Base-by-base conservation (phyloP, 2,888 invertebrate species). In the Drosophila silvestris region DNA sequence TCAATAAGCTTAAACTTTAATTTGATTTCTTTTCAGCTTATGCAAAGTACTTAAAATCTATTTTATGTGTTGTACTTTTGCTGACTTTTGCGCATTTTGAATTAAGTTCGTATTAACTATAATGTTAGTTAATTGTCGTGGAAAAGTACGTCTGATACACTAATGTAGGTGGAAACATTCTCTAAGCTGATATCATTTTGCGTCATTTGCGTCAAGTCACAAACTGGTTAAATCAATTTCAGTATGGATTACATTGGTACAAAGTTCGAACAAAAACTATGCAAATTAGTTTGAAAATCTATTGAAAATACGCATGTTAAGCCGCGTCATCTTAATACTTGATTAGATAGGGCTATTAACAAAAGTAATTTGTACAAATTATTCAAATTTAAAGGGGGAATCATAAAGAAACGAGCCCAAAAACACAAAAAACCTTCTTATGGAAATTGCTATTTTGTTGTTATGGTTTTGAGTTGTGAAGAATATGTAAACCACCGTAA, bases 1-100 rank as follows among this genome's bases (percentile, higher is more conserved):
- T 67, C 63, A 78, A 63, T 76, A 59, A 52, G 67, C 54, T 37
- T 41, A 32, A 51, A 61, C 41, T 52, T 44, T 68, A 50, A 53
- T 37, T 54, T 63, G 60, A 67, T 64, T 70, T 70, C 37, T 58
- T 51, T 39, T 57, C 33, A 44, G 33, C 12, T 67, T 76, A 81
- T 70, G 72, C 72, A 77, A 77, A 77, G 32, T 22, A 22, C 5
- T 6, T 5, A 33, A 33, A 44, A 26, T 35, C 7, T 64, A 51
- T 44, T 70, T 44, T 50, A 39, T 59, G 1, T 64, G 28, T 57
- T 44, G n/a, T 53, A 51, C 39, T 35, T 51, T 58, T 6, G 50
- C 58, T 66, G 66, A 51, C 61, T 72, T 80, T 70, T 68, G 7
- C 28, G 12, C 1, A 19, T 26, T 37, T 58, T 32, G n/a, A 5